Base-by-base conservation (phyloP, 2,888 invertebrate genomes). In the Linnaemya tessellans region DNA sequence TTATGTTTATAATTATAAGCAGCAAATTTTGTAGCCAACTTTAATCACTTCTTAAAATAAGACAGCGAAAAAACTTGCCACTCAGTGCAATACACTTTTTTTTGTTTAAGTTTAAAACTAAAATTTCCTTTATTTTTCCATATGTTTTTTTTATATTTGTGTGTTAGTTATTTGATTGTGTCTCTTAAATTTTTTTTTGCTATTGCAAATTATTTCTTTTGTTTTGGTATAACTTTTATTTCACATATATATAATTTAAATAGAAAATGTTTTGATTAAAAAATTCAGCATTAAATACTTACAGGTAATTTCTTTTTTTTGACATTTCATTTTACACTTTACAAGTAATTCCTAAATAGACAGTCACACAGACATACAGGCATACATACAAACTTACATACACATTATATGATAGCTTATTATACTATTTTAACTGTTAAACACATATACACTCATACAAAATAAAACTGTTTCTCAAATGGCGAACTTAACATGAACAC, bases 251-350 rank as follows among this genome's bases (percentile, higher is more conserved):
- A 49, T 25, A 20, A 10, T 9, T 11, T 56, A 56, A 1, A 56
- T 30, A 25, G 25, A 56, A 56, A 25, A 15, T 56, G 11, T 25
- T 1, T 25, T 15, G 5, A 13, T 5, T 56, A 65, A 18, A 65
- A 77, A 77, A 67, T 67, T 67, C 67, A 67, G 77, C 77, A 67
- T 67, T 67, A 46, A 43, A 77, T 67, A 77, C 46, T 77, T 77
- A 58, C 56, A 58, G 35, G 13, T 58, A 71, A 8, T 38, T 18
- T 38, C 38, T 0, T 11, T 11, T 13, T n/a, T 18, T 15, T 65
- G 46, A 8, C 46, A 35, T 49, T 35, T 60, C 9, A n/a, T 73
- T 46, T 38, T 49, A 30, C 2, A 49, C n/a, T 73, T 62, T 22
- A 51, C n/a, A 38, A 51, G 49, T 67, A 43, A n/a, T 67, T 67